Percentiles rank a stretch among this genome's conserved stretches.
Evolutionary conservation across 2,888 invertebrate genomes (phyloP).

Genomic region (Sesia bembeciformis): DNA sequence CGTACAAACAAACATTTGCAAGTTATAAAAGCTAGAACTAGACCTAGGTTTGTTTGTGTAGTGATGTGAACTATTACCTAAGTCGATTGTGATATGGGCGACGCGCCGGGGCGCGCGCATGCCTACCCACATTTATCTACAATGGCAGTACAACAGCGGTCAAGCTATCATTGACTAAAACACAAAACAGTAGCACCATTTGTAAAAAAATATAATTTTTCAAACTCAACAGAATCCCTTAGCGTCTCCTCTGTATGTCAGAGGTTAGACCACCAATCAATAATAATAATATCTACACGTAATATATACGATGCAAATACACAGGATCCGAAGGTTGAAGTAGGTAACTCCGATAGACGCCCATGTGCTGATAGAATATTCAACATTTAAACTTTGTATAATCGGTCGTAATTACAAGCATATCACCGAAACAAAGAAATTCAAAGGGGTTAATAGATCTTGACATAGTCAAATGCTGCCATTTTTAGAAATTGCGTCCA

Average conservation of each 20-base stretch:
- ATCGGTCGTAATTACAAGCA: too few relatives aligned
- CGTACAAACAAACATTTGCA: conserved; percentile 19
- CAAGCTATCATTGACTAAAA: conserved; percentile 63
- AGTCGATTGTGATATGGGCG: conserved; percentile 36
- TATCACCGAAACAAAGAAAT: too few relatives aligned
- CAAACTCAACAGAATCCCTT: conserved; percentile 35
- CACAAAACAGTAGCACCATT: conserved; percentile 71
- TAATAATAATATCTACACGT: too few relatives aligned
- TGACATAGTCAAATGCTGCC: too few relatives aligned
- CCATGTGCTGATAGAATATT: too few relatives aligned
- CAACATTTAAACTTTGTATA: too few relatives aligned
- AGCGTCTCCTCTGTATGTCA: neutral
- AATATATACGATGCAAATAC: too few relatives aligned
- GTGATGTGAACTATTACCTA: conserved; percentile 11
- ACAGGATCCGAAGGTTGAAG: too few relatives aligned
- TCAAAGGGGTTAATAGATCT: too few relatives aligned
- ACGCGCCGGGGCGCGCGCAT: conserved; percentile 20
- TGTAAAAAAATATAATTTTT: conserved; percentile 65
- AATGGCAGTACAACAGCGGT: conserved; percentile 51
- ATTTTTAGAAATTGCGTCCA: too few relatives aligned
- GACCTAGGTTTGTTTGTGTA: conserved; percentile 27
- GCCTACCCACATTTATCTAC: conserved; percentile 19
- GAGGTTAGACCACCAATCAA: too few relatives aligned
- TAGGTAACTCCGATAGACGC: too few relatives aligned
- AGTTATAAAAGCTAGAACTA: conserved; percentile 61